Conservation (phyloP, 1,140 invertebrate species). For the Bombus pyrosoma region DNA sequence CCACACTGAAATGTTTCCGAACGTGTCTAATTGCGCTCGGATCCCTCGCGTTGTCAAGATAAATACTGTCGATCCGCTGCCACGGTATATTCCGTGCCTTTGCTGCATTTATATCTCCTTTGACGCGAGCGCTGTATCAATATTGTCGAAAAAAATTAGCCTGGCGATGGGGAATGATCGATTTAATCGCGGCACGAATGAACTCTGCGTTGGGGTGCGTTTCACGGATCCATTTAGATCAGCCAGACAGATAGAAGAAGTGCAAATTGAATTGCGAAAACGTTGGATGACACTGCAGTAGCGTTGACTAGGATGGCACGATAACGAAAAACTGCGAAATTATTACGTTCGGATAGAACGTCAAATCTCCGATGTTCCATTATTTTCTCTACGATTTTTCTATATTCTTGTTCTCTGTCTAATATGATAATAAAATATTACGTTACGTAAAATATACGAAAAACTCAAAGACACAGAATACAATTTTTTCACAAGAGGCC, state of each 20-base stretch:
- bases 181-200: neutral
- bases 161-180: neutral
- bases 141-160: neutral
- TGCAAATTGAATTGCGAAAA: slow-evolving; percentile 2
- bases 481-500: too few relatives aligned
- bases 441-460: too few relatives aligned
- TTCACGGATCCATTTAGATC: neutral
- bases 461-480: too few relatives aligned
- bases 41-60: slow-evolving; percentile 17
- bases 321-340: neutral
- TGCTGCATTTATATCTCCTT: neutral
- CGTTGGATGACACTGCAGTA: neutral
- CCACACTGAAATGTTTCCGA: slow-evolving; percentile 55
- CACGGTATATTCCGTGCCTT: neutral
- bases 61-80: neutral
- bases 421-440: too few relatives aligned
- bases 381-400: too few relatives aligned
- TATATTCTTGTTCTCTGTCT: too few relatives aligned
- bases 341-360: too few relatives aligned
- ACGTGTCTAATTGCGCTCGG: slow-evolving; percentile 40
- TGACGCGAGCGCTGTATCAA: neutral
- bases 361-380: too few relatives aligned
- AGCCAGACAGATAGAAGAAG: neutral
- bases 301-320: neutral
- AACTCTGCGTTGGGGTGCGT: neutral